Evolutionary conservation across 2,888 invertebrate species (phyloP).

Genomic region (Pseudococcus jackbeardsleyi): DNA sequence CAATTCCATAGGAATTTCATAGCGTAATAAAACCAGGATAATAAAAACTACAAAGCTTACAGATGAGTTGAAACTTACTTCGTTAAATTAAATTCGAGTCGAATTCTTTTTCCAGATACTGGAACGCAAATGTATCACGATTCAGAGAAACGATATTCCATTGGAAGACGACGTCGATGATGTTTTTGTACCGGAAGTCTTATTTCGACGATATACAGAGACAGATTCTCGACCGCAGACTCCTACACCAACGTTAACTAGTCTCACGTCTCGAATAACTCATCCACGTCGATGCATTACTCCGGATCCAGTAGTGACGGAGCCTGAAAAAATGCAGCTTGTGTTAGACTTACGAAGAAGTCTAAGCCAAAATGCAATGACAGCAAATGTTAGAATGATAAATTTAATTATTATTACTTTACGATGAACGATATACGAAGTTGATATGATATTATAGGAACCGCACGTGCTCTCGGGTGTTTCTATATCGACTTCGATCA

Average conservation of each 20-base stretch:
- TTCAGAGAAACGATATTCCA: conserved; percentile 76
- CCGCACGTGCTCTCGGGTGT: background rate
- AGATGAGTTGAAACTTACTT: background rate
- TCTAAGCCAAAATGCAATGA: conserved; percentile 75
- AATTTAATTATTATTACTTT: background rate
- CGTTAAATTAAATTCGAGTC: background rate
- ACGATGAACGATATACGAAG: background rate
- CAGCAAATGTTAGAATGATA: conserved; percentile 58
- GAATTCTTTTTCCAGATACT: background rate
- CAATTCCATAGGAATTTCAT: too few relatives aligned
- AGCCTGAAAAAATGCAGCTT: conserved; percentile 76
- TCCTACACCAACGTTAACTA: conserved; percentile 81
- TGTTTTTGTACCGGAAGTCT: conserved; percentile 69
- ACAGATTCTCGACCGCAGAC: conserved; percentile 87
- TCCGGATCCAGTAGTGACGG: conserved; percentile 76
- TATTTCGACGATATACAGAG: conserved; percentile 80
- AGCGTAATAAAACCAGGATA: too few relatives aligned
- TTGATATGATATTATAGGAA: background rate
- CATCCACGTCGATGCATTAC: conserved; percentile 75
- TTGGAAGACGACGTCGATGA: conserved; percentile 77
- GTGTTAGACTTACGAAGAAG: conserved; percentile 80
- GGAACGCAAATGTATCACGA: conserved; percentile 77
- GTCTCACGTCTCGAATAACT: conserved; percentile 52
- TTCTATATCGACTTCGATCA: background rate
- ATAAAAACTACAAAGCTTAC: too few relatives aligned